Percentiles rank a stretch among this genome's conserved stretches.
Evolutionary conservation across 2,113 vertebrate genomes (phyloP).

Genomic region (Orthonyx spaldingii): DNA sequence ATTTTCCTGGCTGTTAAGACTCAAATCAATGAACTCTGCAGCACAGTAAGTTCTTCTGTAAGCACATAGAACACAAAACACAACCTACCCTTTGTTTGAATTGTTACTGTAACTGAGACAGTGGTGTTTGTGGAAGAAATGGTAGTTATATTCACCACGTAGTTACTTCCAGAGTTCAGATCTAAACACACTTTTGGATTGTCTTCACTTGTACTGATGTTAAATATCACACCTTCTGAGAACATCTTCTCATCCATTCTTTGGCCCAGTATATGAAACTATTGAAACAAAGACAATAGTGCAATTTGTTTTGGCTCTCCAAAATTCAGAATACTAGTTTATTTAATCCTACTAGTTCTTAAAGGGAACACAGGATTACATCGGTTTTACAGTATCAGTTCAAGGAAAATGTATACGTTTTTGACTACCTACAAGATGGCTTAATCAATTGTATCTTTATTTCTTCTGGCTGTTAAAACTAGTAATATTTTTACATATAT

Average conservation of each 20-base stretch:
- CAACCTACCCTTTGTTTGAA: conserved; percentile 53
- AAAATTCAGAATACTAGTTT: not conserved
- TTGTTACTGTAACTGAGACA: conserved; percentile 11
- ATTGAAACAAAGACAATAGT: not conserved
- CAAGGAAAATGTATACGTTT: not conserved
- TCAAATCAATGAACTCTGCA: not conserved
- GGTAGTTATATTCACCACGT: conserved; percentile 80
- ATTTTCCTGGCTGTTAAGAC: not conserved
- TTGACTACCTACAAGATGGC: not conserved
- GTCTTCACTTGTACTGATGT: conserved; percentile 73
- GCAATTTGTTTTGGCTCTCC: not conserved
- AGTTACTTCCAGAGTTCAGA: conserved; percentile 83
- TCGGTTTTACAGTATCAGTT: not conserved
- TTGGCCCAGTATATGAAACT: conserved; percentile 68
- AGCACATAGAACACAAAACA: not conserved
- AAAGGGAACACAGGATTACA: not conserved
- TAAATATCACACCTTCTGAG: conserved; percentile 60
- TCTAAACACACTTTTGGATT: conserved; percentile 80
- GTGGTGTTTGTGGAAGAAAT: conserved; percentile 45
- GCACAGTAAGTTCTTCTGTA: not conserved
- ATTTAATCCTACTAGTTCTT: not conserved
- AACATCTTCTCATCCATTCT: conserved; percentile 75
- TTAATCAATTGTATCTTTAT: not conserved
- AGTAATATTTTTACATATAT: not conserved
- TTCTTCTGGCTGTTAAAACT: not conserved